These are phyloP conservation scores for Paedocypris micromegethes DNA, from an alignment of 2,797 vertebrate species.

Conservation along the genomic window DNA sequence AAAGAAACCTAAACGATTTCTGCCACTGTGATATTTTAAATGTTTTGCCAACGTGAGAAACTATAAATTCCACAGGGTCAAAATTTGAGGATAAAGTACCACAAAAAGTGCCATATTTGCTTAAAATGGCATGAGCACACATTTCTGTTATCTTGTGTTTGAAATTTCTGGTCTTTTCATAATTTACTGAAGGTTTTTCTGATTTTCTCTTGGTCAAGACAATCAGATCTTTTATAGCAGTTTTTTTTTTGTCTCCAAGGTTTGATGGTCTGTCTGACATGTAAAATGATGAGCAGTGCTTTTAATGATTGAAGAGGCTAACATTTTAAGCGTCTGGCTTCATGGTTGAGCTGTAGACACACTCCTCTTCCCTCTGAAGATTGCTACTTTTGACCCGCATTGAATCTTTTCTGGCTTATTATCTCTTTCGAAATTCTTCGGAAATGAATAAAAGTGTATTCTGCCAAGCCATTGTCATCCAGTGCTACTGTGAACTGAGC, in stretches of 20 bases:
- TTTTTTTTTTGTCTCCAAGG: neutral
- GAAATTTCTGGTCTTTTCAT: too few species aligned
- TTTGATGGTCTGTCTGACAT: constrained; percentile 14
- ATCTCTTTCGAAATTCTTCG: constrained; percentile 11
- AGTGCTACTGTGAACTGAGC: neutral
- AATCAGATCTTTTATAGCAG: neutral
- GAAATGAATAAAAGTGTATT: constrained; percentile 8
- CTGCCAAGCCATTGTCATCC: neutral
- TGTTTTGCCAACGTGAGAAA: too few species aligned
- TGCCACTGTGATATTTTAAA: too few species aligned
- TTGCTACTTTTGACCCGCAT: constrained; percentile 1
- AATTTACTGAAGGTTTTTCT: neutral
- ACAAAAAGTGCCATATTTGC: too few species aligned
- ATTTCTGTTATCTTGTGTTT: too few species aligned
- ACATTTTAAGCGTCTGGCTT: neutral
- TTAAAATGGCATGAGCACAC: too few species aligned
- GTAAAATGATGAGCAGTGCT: neutral
- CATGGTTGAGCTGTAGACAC: constrained; percentile 8
- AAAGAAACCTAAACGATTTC: too few species aligned
- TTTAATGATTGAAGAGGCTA: constrained; percentile 7
- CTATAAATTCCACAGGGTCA: too few species aligned
- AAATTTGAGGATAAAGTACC: too few species aligned
- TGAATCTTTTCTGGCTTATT: constrained; percentile 15
- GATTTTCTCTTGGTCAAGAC: too few species aligned
- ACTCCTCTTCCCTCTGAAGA: neutral